Base-by-base conservation (phyloP, 1,140 invertebrate species). In the Apolygus lucorum region DNA sequence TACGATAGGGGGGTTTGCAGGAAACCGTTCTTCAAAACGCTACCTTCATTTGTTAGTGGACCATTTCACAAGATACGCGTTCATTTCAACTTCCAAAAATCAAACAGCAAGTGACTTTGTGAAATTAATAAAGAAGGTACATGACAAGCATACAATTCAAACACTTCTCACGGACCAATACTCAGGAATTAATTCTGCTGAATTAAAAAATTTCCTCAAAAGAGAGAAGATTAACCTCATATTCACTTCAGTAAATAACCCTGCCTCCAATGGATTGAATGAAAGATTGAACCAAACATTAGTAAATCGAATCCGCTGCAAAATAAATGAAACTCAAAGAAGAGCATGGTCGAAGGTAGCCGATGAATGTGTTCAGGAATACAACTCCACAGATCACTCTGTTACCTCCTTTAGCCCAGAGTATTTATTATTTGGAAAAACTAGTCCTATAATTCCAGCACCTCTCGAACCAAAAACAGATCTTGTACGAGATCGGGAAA, bases 1-100 rank as follows among this genome's bases (percentile, higher is more conserved):
- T 54, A 74, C 73, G 1, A 74, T 75, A 62, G 74, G 73, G 11
- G 74, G 74, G 17, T 75, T 74, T 65, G 71, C 8, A 21, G 54
- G 54, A 22, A 62, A 62, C 21, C 54, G 73, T 22, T 74, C 72
- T 25, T 69, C 72, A 63, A 74, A 74, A 70, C 72, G 67, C 62
- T 75, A 75, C 62, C 29, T 76, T n/a, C 74, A 75, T 67, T 63
- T 75, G n/a, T 63, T 75, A 42, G 74, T 73, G 17, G 73, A 74
- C 34, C 73, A 74, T 62, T 74, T 73, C 25, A 72, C 72, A 21
- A 71, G 69, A 59, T 74, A 28, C 63, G 73, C 72, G 52, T 74
- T 67, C 52, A 74, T 69, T 68, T 68, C 65, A 24, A 68, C 72
- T 42, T 70, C 71, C 73, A 62, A 62, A 21, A n/a, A 13, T 74